These are phyloP conservation scores for Mustela lutreola DNA, from an alignment of 2,113 vertebrate species.

Conservation along the genomic window DNA sequence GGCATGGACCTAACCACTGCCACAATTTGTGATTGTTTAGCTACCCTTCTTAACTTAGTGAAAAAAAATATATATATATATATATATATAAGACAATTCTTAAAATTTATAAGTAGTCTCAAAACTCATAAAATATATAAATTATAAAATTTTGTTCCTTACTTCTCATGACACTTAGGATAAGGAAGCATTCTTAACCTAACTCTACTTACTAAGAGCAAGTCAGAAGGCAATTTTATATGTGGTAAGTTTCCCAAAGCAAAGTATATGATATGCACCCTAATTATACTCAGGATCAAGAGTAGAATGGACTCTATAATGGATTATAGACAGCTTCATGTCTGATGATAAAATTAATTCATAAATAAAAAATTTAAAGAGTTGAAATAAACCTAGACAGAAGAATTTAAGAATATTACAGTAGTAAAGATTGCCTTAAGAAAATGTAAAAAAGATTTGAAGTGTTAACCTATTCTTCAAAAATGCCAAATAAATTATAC, in stretches of 20 bases:
- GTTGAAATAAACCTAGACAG: neutral
- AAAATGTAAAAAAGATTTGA: neutral
- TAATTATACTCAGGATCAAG: neutral
- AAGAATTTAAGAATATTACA: neutral
- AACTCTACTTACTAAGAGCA: neutral
- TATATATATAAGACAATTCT: neutral
- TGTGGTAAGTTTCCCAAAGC: neutral
- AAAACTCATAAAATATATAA: neutral
- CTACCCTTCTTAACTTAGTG: neutral
- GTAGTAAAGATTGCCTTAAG: neutral
- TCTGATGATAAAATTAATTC: neutral
- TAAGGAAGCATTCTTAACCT: neutral
- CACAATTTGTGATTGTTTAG: neutral
- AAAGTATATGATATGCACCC: neutral
- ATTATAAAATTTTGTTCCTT: neutral
- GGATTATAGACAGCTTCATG: neutral
- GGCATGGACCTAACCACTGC: neutral
- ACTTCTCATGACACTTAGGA: neutral
- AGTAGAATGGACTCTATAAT: neutral
- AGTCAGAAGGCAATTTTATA: neutral
- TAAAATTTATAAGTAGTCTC: neutral
- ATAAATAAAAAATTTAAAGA: neutral
- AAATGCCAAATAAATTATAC: neutral
- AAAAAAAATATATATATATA: neutral
- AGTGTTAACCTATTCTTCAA: neutral